Percentiles rank a stretch among this genome's conserved stretches.
These are phyloP conservation scores for Thaleichthys pacificus DNA, from an alignment of 2,797 vertebrate genomes.

Conservation along the genomic window DNA sequence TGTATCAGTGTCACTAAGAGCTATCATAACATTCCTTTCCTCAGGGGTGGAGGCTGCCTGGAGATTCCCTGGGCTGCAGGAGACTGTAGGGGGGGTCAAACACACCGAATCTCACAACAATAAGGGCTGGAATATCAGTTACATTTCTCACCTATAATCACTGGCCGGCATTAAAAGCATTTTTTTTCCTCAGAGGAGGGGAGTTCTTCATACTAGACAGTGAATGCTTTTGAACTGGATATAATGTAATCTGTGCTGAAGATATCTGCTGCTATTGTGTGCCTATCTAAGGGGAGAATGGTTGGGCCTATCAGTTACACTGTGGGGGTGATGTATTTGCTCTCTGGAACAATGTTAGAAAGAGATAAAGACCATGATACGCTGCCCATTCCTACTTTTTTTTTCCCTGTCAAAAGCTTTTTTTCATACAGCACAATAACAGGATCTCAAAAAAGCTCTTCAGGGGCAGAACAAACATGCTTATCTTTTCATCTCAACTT, in stretches of 20 bases:
- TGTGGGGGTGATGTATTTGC: conserved; percentile 78
- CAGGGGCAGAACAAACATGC: conserved; percentile 10
- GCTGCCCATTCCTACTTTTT: conserved; percentile 47
- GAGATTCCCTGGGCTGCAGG: conserved; percentile 66
- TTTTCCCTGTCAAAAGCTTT: conserved; percentile 44
- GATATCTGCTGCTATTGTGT: conserved; percentile 84
- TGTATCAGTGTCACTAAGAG: conserved; percentile 62
- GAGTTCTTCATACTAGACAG: conserved; percentile 78
- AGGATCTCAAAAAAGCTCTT: conserved; percentile 20
- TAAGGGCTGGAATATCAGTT: conserved; percentile 80
- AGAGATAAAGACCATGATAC: conserved; percentile 71
- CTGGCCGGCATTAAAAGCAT: conserved; percentile 84
- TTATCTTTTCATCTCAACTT: conserved; percentile 21
- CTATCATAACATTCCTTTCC: conserved; percentile 68
- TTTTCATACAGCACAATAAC: conserved; percentile 37
- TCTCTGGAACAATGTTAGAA: conserved; percentile 79
- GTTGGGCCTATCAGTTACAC: conserved; percentile 72
- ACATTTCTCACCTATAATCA: conserved; percentile 85
- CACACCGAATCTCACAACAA: conserved; percentile 65
- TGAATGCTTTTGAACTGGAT: conserved; percentile 81
- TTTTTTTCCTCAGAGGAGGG: conserved; percentile 70
- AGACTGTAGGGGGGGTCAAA: conserved; percentile 69
- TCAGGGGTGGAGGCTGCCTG: conserved; percentile 54
- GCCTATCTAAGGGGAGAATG: conserved; percentile 75
- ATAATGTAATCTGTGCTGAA: conserved; percentile 84